Conservation (phyloP, 2,797 vertebrate species). For the Sphaeramia orbicularis region DNA sequence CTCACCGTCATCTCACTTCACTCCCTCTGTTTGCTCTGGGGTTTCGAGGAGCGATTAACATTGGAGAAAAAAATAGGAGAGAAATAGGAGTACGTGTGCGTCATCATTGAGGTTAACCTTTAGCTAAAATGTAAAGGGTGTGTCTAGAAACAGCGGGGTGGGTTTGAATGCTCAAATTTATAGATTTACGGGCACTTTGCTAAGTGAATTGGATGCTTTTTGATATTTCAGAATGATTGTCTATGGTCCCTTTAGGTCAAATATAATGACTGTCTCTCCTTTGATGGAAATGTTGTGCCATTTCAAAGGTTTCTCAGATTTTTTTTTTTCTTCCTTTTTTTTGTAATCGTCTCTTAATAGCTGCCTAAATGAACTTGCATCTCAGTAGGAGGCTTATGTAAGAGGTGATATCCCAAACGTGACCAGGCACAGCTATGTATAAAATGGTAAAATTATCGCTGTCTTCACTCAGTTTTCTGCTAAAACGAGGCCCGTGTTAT, state of each 20-base stretch:
- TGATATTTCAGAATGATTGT: constrained; percentile 66
- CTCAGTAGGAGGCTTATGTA: constrained; percentile 16
- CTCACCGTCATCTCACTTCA: constrained; percentile 43
- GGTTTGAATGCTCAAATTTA: constrained; percentile 57
- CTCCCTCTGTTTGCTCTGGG: constrained; percentile 55
- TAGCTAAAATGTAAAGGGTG: constrained; percentile 81
- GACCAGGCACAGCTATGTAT: constrained; percentile 23
- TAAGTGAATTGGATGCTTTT: constrained; percentile 52
- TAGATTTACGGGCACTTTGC: constrained; percentile 58
- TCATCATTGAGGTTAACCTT: constrained; percentile 81
- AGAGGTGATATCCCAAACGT: constrained; percentile 28
- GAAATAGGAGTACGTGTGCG: constrained; percentile 55
- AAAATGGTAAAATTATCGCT: constrained; percentile 29
- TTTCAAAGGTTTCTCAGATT: constrained; percentile 62
- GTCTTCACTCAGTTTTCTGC: constrained; percentile 22
- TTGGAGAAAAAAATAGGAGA: constrained; percentile 26
- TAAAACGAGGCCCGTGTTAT: constrained; percentile 40
- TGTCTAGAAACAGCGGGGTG: constrained; percentile 69
- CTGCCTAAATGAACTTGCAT: constrained; percentile 43
- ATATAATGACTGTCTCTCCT: constrained; percentile 62
- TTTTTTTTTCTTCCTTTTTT: background rate
- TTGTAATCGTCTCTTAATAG: constrained; percentile 47
- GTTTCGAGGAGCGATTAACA: constrained; percentile 61
- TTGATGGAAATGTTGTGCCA: constrained; percentile 60
- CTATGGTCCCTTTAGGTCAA: constrained; percentile 64